A percentile compares a stretch with the other conserved stretches of the same genome.
Evolutionary conservation across 2,888 invertebrate genomes (phyloP).

Genomic region (Drosophila affinis): DNA sequence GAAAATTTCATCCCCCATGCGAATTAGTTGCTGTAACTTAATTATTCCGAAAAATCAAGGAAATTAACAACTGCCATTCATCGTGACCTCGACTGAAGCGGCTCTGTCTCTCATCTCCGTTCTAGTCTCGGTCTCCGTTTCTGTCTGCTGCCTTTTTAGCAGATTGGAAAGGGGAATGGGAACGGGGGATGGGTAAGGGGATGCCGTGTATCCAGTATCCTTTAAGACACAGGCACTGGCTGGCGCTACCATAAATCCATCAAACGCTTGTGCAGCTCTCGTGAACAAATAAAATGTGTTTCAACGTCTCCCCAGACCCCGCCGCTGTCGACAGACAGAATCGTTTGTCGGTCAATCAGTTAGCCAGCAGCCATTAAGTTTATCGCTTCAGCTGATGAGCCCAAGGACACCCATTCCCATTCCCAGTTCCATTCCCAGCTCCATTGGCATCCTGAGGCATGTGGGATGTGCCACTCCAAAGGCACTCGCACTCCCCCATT

Average conservation of each 20-base stretch:
- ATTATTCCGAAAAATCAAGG: constrained; percentile 73
- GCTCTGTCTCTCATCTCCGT: constrained; percentile 2
- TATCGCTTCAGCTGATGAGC: constrained; percentile 55
- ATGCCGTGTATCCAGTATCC: constrained; percentile 5
- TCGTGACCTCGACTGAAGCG: constrained; percentile 30
- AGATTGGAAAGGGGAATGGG: background rate
- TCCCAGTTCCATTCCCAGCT: constrained; percentile 2
- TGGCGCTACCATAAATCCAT: constrained; percentile 38
- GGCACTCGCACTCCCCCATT: background rate
- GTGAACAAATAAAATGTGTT: constrained; percentile 41
- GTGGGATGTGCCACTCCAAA: background rate
- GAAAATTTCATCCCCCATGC: background rate
- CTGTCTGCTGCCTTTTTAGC: constrained; percentile 13
- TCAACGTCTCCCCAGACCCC: constrained; percentile 1
- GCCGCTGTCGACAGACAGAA: constrained; percentile 18
- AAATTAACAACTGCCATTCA: constrained; percentile 69
- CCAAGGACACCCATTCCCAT: background rate
- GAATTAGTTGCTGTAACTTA: constrained; percentile 61
- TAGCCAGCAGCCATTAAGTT: constrained; percentile 64
- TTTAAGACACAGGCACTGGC: constrained; percentile 1
- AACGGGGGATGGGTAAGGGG: no score
- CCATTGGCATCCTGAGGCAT: background rate
- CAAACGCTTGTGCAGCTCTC: constrained; percentile 19
- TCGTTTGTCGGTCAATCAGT: constrained; percentile 56
- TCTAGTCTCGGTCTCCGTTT: constrained; percentile 19